These are phyloP conservation scores for Aleadryas rufinucha DNA, from an alignment of 2,113 vertebrate species.

Conservation along the genomic window DNA sequence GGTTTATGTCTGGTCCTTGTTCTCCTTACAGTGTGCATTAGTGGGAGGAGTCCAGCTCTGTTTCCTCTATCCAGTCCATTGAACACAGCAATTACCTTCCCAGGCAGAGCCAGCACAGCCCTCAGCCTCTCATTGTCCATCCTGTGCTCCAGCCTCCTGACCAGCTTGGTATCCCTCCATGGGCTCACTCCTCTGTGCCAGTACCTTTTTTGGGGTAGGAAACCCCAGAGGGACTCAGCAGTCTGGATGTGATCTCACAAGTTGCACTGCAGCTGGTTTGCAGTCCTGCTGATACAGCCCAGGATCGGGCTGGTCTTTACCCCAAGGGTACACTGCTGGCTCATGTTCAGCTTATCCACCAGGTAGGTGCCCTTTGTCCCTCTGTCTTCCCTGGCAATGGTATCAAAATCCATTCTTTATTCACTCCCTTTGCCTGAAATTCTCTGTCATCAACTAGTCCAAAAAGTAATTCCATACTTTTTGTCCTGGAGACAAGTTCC, in stretches of 20 bases:
- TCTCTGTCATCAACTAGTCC: not conserved
- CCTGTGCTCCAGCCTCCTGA: not conserved
- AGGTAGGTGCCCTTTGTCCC: not conserved
- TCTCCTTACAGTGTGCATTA: not conserved
- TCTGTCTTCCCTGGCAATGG: not conserved
- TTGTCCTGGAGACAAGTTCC: not conserved
- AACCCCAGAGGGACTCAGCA: not conserved
- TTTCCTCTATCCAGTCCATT: not conserved
- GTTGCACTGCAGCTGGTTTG: not conserved
- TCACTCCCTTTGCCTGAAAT: not conserved
- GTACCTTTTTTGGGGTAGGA: not conserved
- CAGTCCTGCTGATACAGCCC: not conserved
- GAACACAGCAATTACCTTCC: not conserved
- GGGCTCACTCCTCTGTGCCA: not conserved
- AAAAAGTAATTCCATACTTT: not conserved
- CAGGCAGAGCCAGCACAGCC: not conserved
- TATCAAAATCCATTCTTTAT: not conserved
- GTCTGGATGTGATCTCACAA: not conserved
- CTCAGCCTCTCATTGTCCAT: not conserved
- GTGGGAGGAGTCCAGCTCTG: not conserved
- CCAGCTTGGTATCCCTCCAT: not conserved
- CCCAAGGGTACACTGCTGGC: not conserved
- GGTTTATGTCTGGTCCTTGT: not conserved
- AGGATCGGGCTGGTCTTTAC: not conserved
- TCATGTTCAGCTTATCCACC: not conserved